Base-by-base conservation (phyloP, 1,140 invertebrate species). In the Sitobion miscanthi region DNA sequence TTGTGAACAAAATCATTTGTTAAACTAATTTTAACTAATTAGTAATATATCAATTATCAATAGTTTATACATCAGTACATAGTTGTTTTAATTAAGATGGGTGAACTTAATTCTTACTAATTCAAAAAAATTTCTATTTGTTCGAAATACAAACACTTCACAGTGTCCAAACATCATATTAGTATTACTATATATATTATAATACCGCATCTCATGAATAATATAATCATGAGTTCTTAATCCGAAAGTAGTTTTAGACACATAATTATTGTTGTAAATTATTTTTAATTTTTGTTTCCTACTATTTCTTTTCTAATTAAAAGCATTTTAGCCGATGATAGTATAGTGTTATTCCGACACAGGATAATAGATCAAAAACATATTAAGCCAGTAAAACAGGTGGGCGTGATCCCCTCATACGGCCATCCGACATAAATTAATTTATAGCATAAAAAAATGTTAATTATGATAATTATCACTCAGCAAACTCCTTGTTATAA, bases 381-480 rank as follows among this genome's bases (percentile, higher is more conserved):
- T 86, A 93, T 93, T 54, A 85, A 93, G 91, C 38, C 77, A 54
- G 77, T 92, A 82, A 93, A 93, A 85, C 91, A 85, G 82, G 82
- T 93, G 91, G 91, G 82, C 49, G 82, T 93, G 49, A 86, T 85
- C 82, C 82, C 57, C 35, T 30, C 49, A 83, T 42, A 91, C 45
- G 17, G 42, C 54, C 49, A 54, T 93, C 49, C 91, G 52, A 85
- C 77, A 45, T 93, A 86, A 93, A 86, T 93, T 52, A 86, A 93
- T 93, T 93, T 86, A 45, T 86, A 85, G 52, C 25, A n/a, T 54
- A 86, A 93, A 93, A 77, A 54, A 92, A 93, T 52, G 49, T 93
- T 93, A 93, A 93, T 93, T 93, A 93, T 86, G 91, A 85, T 93
- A 86, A 93, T 93, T 93, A 93, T 86, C 49, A 45, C 52, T 93